phyloP scores from a whole-genome alignment of 1,140 invertebrate genomes.

The Leptinotarsa lineolata region DNA sequence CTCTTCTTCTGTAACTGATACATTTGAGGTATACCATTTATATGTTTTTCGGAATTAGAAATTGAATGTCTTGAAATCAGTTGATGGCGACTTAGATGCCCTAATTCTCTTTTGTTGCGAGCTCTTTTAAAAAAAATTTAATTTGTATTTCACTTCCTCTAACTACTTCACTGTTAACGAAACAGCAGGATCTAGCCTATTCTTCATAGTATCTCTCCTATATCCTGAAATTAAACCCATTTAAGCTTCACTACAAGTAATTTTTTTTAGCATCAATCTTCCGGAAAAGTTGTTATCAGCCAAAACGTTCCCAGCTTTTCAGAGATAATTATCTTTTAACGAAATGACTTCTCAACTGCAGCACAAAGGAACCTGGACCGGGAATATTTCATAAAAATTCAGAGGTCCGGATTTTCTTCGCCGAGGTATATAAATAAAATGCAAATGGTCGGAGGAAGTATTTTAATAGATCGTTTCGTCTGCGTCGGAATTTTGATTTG shows the following conservation, averaged over 20 bases:
- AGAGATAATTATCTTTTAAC: neutral
- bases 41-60: too few relatives aligned
- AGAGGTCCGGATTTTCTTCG: neutral
- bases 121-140: too few relatives aligned
- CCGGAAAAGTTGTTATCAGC: neutral
- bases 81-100: too few relatives aligned
- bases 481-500: neutral
- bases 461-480: neutral
- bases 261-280: neutral
- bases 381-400: conserved; percentile 4
- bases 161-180: too few relatives aligned
- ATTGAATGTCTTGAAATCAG: too few relatives aligned
- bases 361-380: neutral
- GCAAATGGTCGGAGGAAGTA: conserved; percentile 1
- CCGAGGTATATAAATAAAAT: neutral
- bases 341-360: neutral
- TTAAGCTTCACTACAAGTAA: neutral
- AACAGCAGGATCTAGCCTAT: neutral
- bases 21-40: too few relatives aligned
- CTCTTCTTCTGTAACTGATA: too few relatives aligned
- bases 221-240: neutral
- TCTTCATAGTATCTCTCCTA: neutral
- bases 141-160: too few relatives aligned
- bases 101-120: too few relatives aligned
- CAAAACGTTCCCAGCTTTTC: neutral